Evolutionary conservation across 2,888 invertebrate genomes (phyloP), one percentile per base, ranked within the genome.

Genomic region (Sphaerophoria rueppellii): DNA sequence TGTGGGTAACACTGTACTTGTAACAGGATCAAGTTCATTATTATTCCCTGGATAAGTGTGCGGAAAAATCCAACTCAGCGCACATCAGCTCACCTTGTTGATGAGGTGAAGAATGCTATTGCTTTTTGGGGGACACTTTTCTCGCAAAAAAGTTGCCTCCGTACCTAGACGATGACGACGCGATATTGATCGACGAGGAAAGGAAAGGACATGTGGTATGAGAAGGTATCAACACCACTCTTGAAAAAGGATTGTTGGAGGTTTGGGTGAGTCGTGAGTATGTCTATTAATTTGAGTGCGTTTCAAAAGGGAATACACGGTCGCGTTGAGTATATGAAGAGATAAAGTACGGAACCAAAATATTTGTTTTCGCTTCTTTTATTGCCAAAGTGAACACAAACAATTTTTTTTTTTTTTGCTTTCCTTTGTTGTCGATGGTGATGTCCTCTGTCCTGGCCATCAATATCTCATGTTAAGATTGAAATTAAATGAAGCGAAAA

Each of bases 31-130:
- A 77, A 72, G 67, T 72, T 63, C 82, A 72, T 82, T 82, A 82
- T 82, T 82, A 78, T 78, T 78, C 78, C 48, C 57, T 50, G 73
- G 73, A 82, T 82, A 82, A 78, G 82, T 82, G 82, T 78, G 69
- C 78, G 78, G 78, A 82, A 82, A 73, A 69, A 82, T 82, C 50
- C 73, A 78, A 78, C 73, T 82, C 72, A 78, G 63, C 82, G 82
- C 82, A 82, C 82, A 78, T 78, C 73, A 57, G 40, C 72, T 60
- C 77, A 72, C 67, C 67, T 82, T 57, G 63, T 52, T 52, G 60
- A 69, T 57, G 72, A 72, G 72, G 70, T 75, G 75, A 67, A 67
- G 16, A 65, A 82, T 72, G 60, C 72, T 79, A 65, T 81, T 81
- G 77, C 81, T 76, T 76, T 40, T 81, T 70, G 48, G 46, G 63